Evolutionary conservation across 2,113 vertebrate genomes (phyloP).

Genomic region (Eretmochelys imbricata): DNA sequence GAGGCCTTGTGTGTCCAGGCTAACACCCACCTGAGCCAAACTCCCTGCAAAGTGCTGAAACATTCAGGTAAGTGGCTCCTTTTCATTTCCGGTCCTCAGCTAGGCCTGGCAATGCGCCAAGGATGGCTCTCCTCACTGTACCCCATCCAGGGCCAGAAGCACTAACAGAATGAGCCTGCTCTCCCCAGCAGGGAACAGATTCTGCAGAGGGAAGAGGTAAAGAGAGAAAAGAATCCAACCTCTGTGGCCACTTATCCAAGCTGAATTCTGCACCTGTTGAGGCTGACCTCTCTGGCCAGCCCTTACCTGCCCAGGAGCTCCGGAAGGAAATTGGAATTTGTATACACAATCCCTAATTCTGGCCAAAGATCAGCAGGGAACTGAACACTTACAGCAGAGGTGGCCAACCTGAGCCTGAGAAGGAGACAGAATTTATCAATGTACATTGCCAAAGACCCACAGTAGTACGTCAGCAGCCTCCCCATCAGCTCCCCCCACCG

Average conservation of each 20-base stretch:
- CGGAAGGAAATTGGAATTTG: background rate
- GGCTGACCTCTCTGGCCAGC: background rate
- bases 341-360: rapidly evolving
- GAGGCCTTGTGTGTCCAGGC: background rate
- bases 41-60: background rate
- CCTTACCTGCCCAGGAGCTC: rapidly evolving
- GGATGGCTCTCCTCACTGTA: background rate
- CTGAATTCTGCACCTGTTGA: background rate
- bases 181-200: background rate
- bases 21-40: background rate
- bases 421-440: too few relatives aligned
- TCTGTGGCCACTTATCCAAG: background rate
- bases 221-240: background rate
- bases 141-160: too few relatives aligned
- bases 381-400: background rate
- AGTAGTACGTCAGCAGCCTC: too few relatives aligned
- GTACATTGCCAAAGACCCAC: too few relatives aligned
- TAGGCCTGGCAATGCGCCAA: background rate
- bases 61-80: background rate
- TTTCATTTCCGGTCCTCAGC: background rate
- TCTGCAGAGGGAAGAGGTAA: background rate
- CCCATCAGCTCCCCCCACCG: too few relatives aligned
- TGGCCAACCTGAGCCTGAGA: too few relatives aligned
- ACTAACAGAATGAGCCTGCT: background rate
- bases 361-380: background rate